Evolutionary conservation across 1,140 invertebrate genomes (phyloP).

Genomic region (Cotesia glomerata): DNA sequence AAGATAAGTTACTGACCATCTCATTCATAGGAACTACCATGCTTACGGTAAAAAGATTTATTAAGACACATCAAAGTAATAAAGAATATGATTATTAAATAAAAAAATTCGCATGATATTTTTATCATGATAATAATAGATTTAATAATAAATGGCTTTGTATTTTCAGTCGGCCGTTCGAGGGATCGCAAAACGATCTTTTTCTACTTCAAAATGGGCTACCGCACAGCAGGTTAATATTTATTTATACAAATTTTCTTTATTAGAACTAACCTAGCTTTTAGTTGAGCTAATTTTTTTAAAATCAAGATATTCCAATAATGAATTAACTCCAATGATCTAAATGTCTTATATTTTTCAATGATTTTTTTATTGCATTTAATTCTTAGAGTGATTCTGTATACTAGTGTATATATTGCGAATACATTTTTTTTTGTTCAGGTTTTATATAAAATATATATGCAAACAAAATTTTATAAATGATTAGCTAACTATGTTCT

Average conservation of each 20-base stretch:
- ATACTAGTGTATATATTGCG: not conserved
- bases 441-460: not conserved
- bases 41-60: conserved; percentile 52
- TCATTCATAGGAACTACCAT: conserved; percentile 40
- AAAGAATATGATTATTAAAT: not conserved
- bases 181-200: conserved; percentile 58
- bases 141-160: conserved; percentile 17
- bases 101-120: not conserved
- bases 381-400: not conserved
- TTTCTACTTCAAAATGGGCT: conserved; percentile 66
- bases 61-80: not conserved
- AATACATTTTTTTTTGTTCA: not conserved
- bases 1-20: not conserved
- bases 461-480: not conserved
- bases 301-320: no score
- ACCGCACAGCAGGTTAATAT: conserved; percentile 64
- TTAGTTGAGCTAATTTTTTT: not conserved
- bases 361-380: not conserved
- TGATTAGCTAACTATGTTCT: conserved; percentile 29
- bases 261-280: conserved; percentile 10
- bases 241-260: not conserved
- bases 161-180: conserved; percentile 51
- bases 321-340: no score
- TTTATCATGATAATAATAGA: conserved; percentile 12
- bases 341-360: not conserved